Percentiles rank a stretch among this genome's conserved stretches.
These are phyloP conservation scores for Carabus problematicus DNA, from an alignment of 2,888 invertebrate genomes.

Conservation along the genomic window DNA sequence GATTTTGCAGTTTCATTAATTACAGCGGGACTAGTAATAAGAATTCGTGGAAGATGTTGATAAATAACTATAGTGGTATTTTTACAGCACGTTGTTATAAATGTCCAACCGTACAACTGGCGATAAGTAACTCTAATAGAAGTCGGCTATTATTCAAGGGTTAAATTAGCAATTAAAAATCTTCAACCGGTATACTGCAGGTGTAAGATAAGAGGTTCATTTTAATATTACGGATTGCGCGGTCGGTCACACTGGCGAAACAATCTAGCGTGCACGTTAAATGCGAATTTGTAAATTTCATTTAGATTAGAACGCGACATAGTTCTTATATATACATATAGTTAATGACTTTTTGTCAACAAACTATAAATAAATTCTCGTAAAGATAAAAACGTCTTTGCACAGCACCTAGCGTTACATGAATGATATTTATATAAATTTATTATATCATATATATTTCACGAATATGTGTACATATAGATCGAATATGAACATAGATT, in stretches of 20 bases:
- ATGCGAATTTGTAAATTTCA: slow-evolving; percentile 40
- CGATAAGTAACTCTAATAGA: slow-evolving; percentile 36
- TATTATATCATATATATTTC: too few relatives aligned
- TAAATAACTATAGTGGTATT: slow-evolving; percentile 24
- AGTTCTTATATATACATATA: slow-evolving; percentile 23
- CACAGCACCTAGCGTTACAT: background rate
- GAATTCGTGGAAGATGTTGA: slow-evolving; percentile 23
- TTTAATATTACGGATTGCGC: slow-evolving; percentile 36
- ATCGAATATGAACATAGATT: too few relatives aligned
- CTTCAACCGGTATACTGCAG: slow-evolving; percentile 32
- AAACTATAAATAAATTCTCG: slow-evolving; percentile 23
- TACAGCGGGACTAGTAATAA: background rate
- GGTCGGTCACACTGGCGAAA: slow-evolving; percentile 26
- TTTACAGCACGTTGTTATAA: slow-evolving; percentile 7
- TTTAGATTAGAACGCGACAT: slow-evolving; percentile 24
- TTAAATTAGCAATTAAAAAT: slow-evolving; percentile 41
- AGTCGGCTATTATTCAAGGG: slow-evolving; percentile 31
- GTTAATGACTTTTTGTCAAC: slow-evolving; percentile 32
- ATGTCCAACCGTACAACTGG: slow-evolving; percentile 1
- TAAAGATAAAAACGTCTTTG: slow-evolving; percentile 11
- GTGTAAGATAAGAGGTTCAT: slow-evolving; percentile 39
- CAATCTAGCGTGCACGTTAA: slow-evolving; percentile 38
- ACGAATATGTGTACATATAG: too few relatives aligned
- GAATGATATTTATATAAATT: background rate
- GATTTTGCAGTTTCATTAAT: too few relatives aligned